These are phyloP conservation scores for Cloeon dipterum DNA, from an alignment of 2,888 invertebrate species.

Conservation along the genomic window DNA sequence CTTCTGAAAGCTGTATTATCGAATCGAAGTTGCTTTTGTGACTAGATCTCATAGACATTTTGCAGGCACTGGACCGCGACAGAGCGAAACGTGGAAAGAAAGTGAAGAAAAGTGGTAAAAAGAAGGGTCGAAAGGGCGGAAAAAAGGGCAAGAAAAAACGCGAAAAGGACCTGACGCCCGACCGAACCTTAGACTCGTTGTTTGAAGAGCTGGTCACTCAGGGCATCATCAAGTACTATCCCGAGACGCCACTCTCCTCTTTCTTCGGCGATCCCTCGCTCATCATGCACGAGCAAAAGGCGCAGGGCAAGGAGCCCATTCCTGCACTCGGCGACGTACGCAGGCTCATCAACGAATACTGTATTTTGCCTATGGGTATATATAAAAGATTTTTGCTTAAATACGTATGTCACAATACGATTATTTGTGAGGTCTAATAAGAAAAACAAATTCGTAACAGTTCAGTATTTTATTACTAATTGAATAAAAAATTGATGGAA, in stretches of 20 bases:
- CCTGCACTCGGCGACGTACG: slow-evolving; percentile 32
- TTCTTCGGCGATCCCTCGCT: slow-evolving; percentile 46
- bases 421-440: too few species aligned
- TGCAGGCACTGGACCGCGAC: slow-evolving; percentile 10
- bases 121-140: slow-evolving; percentile 11
- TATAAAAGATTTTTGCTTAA: too few species aligned
- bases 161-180: slow-evolving; percentile 38
- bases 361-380: slow-evolving; percentile 29
- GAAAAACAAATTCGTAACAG: background rate
- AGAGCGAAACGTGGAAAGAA: slow-evolving; percentile 13
- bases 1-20: slow-evolving; percentile 22
- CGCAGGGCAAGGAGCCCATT: slow-evolving; percentile 19
- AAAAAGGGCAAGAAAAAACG: slow-evolving; percentile 21
- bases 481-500: too few species aligned
- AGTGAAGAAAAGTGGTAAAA: slow-evolving; percentile 6
- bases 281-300: slow-evolving; percentile 26
- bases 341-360: slow-evolving; percentile 32
- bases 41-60: background rate
- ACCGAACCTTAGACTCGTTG: slow-evolving; percentile 34
- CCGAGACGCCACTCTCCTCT: slow-evolving; percentile 29
- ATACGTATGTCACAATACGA: too few species aligned
- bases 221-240: slow-evolving; percentile 42
- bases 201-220: slow-evolving; percentile 46
- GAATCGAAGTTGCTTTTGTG: background rate
- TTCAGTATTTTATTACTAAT: background rate